These are phyloP conservation scores for Drosophila incognita DNA, from an alignment of 2,888 invertebrate genomes.

Conservation along the genomic window DNA sequence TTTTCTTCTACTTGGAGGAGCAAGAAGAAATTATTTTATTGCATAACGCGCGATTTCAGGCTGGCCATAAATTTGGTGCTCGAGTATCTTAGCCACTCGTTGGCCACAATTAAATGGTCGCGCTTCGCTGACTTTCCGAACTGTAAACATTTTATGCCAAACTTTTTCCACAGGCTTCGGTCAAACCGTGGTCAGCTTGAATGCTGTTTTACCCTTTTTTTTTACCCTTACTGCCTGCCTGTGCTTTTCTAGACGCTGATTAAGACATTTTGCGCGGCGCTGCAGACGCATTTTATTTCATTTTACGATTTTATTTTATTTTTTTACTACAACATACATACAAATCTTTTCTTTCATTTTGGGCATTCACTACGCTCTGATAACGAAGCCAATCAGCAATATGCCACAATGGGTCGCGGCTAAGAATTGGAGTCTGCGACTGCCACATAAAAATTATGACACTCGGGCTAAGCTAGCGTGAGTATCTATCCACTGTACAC, in stretches of 20 bases:
- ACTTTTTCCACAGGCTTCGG: constrained; percentile 34
- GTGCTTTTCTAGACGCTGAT: constrained; percentile 53
- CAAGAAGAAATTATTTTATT: constrained; percentile 73
- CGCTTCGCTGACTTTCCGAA: constrained; percentile 73
- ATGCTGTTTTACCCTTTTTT: constrained; percentile 28
- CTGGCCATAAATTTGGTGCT: constrained; percentile 74
- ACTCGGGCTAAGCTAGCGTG: constrained; percentile 49
- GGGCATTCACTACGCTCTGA: constrained; percentile 40
- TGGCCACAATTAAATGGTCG: constrained; percentile 75
- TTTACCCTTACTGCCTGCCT: not conserved
- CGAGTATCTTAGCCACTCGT: constrained; percentile 65
- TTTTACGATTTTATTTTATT: constrained; percentile 22
- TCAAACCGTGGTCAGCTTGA: constrained; percentile 10
- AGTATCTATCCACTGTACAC: constrained; percentile 16
- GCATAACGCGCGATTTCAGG: constrained; percentile 76
- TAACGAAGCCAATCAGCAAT: constrained; percentile 67
- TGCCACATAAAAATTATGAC: constrained; percentile 75
- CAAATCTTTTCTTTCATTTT: constrained; percentile 18
- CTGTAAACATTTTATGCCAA: constrained; percentile 73
- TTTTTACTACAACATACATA: not conserved
- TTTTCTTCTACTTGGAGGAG: constrained; percentile 21
- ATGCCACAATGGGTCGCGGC: constrained; percentile 24
- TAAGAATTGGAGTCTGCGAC: constrained; percentile 6
- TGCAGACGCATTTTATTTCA: constrained; percentile 38
- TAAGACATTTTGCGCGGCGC: constrained; percentile 65